A percentile compares a stretch with the other conserved stretches of the same genome.
phyloP scores from a whole-genome alignment of 2,113 vertebrate genomes.

The Hippoglossus stenolepis region DNA sequence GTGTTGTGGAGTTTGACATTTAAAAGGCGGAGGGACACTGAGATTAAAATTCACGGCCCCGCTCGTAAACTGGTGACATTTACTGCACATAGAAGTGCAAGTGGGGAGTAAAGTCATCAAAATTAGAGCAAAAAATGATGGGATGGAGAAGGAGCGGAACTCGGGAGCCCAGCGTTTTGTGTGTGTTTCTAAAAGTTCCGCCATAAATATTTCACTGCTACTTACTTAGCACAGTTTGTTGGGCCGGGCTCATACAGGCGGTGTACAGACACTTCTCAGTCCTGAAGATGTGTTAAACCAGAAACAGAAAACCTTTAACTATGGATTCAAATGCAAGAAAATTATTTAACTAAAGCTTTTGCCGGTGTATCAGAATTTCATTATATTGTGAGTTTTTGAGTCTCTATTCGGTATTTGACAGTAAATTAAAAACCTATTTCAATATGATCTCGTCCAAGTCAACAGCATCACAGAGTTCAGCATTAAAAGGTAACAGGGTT shows the following conservation, averaged over 20 bases:
- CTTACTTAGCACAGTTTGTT: conserved; percentile 54
- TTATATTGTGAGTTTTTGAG: too few species aligned
- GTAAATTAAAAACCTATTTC: too few species aligned
- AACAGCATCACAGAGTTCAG: too few species aligned
- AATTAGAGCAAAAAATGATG: conserved; percentile 39
- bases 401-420: too few species aligned
- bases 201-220: conserved; percentile 64
- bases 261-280: conserved; percentile 27
- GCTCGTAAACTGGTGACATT: conserved; percentile 35
- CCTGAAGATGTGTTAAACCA: too few species aligned
- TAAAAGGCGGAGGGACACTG: conserved; percentile 5
- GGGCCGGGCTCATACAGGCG: background rate
- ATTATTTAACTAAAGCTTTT: too few species aligned
- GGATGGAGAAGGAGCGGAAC: conserved; percentile 13
- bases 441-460: too few species aligned
- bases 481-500: too few species aligned
- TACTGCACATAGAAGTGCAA: conserved; percentile 24
- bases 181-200: conserved; percentile 32
- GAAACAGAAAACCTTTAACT: too few species aligned
- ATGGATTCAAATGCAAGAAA: too few species aligned
- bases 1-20: conserved; percentile 29
- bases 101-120: conserved; percentile 29
- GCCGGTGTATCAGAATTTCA: too few species aligned
- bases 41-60: conserved; percentile 21
- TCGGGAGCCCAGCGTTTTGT: background rate